Evolutionary conservation across 2,113 vertebrate genomes (phyloP).

Genomic region (Marmota flaviventris): DNA sequence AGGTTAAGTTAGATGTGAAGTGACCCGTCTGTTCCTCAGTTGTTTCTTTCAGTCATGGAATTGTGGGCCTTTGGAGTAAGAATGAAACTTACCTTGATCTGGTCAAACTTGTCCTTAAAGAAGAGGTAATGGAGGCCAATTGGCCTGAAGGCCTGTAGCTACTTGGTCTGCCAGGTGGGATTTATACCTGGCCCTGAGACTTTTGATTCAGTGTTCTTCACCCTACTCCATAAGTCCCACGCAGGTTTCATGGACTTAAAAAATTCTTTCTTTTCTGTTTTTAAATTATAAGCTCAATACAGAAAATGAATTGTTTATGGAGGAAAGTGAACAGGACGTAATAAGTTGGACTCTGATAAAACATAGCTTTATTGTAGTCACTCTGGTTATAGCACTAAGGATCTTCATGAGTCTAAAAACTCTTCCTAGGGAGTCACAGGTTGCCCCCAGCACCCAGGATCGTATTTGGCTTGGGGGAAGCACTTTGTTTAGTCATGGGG

Average conservation of each 20-base stretch:
- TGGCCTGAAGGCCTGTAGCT: background rate
- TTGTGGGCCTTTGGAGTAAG: background rate
- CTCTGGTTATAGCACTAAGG: background rate
- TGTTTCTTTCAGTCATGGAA: background rate
- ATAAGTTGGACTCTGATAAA: background rate
- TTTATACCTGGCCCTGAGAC: constrained; percentile 33
- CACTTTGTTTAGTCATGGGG: background rate
- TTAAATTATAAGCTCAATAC: background rate
- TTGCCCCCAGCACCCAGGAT: background rate
- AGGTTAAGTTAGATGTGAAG: background rate
- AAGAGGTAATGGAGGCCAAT: constrained; percentile 51
- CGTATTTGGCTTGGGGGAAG: background rate
- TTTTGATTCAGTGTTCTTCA: background rate
- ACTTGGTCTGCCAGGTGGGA: constrained; percentile 39
- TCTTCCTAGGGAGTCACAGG: background rate
- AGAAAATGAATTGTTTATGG: background rate
- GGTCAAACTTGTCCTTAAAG: constrained; percentile 29
- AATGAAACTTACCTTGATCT: background rate
- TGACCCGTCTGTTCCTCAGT: background rate
- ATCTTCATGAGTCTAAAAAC: background rate
- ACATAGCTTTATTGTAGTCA: background rate
- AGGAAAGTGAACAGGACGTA: background rate
- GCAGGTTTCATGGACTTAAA: background rate
- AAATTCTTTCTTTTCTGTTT: background rate
- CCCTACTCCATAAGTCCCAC: background rate